Evolutionary conservation across 64 coral and sea anemone species (phyloP).

Genomic region (Hydrozoanthus tunicans): DNA sequence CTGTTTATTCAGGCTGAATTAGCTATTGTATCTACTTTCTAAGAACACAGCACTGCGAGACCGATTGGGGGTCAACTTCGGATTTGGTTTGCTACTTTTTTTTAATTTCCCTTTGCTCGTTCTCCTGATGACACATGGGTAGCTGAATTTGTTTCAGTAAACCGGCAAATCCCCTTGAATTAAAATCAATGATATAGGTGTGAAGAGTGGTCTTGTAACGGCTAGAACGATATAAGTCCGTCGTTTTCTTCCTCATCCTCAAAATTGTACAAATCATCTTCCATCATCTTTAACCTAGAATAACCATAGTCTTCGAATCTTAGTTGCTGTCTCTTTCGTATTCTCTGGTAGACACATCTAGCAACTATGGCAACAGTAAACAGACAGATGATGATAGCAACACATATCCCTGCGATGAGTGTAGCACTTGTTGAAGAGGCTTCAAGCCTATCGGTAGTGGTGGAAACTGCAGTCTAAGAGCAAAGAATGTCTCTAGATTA

Average conservation of each 20-base stretch:
- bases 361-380: conserved; percentile 18
- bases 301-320: conserved; percentile 83
- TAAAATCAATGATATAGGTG: too few species aligned
- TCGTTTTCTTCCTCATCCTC: conserved; percentile 59
- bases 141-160: too few species aligned
- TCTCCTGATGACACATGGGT: too few species aligned
- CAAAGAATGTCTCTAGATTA: neutral
- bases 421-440: conserved; percentile 16
- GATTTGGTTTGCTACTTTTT: too few species aligned
- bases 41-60: too few species aligned
- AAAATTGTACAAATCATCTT: conserved; percentile 58
- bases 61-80: too few species aligned
- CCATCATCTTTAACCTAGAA: conserved; percentile 77
- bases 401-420: conserved; percentile 48
- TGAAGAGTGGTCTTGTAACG: neutral
- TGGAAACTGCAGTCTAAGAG: neutral
- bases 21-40: too few species aligned
- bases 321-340: conserved; percentile 36
- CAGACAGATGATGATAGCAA: conserved; percentile 39
- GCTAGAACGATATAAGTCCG: conserved; percentile 46
- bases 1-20: too few species aligned
- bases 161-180: too few species aligned
- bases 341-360: conserved; percentile 46
- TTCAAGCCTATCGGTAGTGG: neutral
- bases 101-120: too few species aligned